Base-by-base conservation (phyloP, 1,140 invertebrate genomes). In the Philopotamus ludificatus region DNA sequence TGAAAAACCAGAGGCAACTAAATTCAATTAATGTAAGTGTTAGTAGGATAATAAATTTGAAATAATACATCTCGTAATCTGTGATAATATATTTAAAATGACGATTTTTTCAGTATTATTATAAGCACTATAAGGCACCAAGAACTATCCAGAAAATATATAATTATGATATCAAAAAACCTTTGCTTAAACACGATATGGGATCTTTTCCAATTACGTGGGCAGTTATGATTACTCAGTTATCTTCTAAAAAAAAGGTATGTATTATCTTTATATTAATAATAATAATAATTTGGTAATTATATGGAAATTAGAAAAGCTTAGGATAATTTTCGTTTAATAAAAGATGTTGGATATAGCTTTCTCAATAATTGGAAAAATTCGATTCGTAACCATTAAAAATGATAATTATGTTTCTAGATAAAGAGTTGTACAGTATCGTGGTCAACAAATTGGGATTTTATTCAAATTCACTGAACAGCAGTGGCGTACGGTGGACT, bases 91-190 rank as follows among this genome's bases (percentile, higher is more conserved):
- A 41, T 15, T 49, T 18, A 21, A 49, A 7, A 4, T 20, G 20
- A 21, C 23, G 10, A 21, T 67, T 45, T 62, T 74, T 74, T 16
- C 54, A 80, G 77, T 41, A 73, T 69, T 80, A 73, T 71, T 76
- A 73, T 58, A 60, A 70, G 47, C 72, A 64, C 23, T 71, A 72
- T 22, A 65, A 10, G 20, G 70, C 72, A 39, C 76, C 78, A 22
- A 69, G 42, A 66, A 74, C 70, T 20, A 68, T 73, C 53, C 75
- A 79, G 62, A 70, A 57, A 7, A 71, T 79, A 47, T 67, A 72
- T 59, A 44, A 65, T 59, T 66, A 66, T 42, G 55, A 62, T 64
- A 66, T 23, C 18, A 39, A 58, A n/a, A 3, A 15, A 12, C 51
- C 34, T 2, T 41, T 28, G 2, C 60, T 22, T 15, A 55, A 64